Percentiles rank a stretch among this genome's conserved stretches.
These are phyloP conservation scores for Gephyroberyx darwinii DNA, from an alignment of 2,797 vertebrate species.

Conservation along the genomic window DNA sequence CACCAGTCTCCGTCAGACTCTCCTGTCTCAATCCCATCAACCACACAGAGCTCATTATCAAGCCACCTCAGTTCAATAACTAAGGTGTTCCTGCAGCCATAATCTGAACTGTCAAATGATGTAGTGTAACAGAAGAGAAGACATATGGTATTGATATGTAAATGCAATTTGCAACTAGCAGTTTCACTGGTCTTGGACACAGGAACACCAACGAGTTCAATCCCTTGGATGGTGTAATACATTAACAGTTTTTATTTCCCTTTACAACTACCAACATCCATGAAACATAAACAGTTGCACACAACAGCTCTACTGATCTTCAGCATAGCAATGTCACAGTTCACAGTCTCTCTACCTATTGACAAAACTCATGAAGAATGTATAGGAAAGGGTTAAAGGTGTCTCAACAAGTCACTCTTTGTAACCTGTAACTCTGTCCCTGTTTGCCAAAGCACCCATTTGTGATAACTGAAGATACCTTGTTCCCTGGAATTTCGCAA, in stretches of 20 bases:
- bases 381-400: not conserved
- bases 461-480: no score
- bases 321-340: slow-evolving; percentile 27
- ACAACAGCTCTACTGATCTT: slow-evolving; percentile 2
- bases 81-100: not conserved
- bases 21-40: slow-evolving; percentile 37
- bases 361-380: not conserved
- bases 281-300: slow-evolving; percentile 12
- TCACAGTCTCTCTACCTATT: not conserved
- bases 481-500: not conserved
- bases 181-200: slow-evolving; percentile 16
- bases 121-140: slow-evolving; percentile 1
- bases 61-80: slow-evolving; percentile 14
- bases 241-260: slow-evolving; percentile 24
- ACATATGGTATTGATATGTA: not conserved
- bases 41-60: slow-evolving; percentile 42
- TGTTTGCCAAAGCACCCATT: not conserved
- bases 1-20: slow-evolving; percentile 35
- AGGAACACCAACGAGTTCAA: not conserved
- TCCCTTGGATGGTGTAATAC: slow-evolving; percentile 7
- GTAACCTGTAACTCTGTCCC: not conserved
- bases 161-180: slow-evolving; percentile 21
- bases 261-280: slow-evolving; percentile 1
- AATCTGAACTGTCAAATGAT: not conserved
- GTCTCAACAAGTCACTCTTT: not conserved